A percentile compares a stretch with the other conserved stretches of the same genome.
Conservation (phyloP, 2,797 vertebrate species). For the Syngnathus rostellatus region DNA sequence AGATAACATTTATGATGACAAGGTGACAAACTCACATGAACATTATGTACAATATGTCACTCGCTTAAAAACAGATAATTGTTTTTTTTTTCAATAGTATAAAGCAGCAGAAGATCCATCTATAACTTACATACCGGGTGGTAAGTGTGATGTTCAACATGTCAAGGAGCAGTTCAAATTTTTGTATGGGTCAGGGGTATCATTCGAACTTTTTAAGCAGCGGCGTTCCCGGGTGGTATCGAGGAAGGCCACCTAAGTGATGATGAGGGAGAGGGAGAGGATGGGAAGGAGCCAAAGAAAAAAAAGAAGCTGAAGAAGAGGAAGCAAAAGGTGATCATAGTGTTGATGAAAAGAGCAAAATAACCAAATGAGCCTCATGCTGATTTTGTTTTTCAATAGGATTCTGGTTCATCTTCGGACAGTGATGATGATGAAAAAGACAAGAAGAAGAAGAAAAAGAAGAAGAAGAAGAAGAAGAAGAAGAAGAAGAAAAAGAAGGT, state of each 20-base stretch:
- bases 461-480: conserved; percentile 18
- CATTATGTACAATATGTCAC: no score
- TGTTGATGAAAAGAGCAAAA: background rate
- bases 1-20: conserved; percentile 11
- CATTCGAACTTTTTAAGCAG: conserved; percentile 3
- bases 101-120: background rate
- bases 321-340: conserved; percentile 34
- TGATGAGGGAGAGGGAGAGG: conserved; percentile 48
- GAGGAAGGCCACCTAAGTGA: conserved; percentile 46
- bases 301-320: conserved; percentile 39
- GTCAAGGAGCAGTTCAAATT: background rate
- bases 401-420: conserved; percentile 27
- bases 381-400: conserved; percentile 12
- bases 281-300: conserved; percentile 21
- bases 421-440: conserved; percentile 32
- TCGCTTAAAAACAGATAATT: background rate
- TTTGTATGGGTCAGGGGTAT: background rate
- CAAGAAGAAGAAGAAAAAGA: conserved; percentile 28
- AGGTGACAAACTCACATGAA: conserved; percentile 23
- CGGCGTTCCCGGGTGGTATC: background rate
- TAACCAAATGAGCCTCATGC: background rate
- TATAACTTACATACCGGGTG: background rate
- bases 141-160: background rate
- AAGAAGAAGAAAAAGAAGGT: conserved; percentile 15
- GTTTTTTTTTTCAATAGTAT: background rate